phyloP scores from a whole-genome alignment of 2,888 invertebrate genomes.

The Mellilla xanthometata region DNA sequence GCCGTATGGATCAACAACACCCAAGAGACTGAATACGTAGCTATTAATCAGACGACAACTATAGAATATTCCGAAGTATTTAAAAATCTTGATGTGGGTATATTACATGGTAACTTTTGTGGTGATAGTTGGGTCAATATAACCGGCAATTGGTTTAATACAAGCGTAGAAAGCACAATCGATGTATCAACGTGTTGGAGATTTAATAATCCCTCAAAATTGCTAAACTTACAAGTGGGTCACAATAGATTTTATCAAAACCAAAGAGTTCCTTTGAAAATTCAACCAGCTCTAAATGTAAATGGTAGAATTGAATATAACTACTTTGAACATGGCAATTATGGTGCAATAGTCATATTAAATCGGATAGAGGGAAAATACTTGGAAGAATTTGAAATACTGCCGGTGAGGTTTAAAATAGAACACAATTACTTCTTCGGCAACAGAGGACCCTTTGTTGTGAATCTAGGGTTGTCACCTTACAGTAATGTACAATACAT shows the following conservation, averaged over 20 bases:
- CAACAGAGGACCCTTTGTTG: conserved; percentile 94
- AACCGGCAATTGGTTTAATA: conserved; percentile 94
- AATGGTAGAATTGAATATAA: conserved; percentile 92
- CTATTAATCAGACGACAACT: conserved; percentile 92
- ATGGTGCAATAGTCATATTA: conserved; percentile 92
- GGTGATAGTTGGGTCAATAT: conserved; percentile 92
- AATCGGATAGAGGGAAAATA: conserved; percentile 86
- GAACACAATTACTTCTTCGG: conserved; percentile 94
- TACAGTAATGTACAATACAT: conserved; percentile 92
- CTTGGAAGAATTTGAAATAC: conserved; percentile 89
- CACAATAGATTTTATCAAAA: conserved; percentile 93
- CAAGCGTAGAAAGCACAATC: conserved; percentile 89
- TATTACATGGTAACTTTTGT: conserved; percentile 97
- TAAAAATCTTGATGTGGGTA: conserved; percentile 93
- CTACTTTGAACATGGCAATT: conserved; percentile 90
- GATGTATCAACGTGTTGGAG: conserved; percentile 93
- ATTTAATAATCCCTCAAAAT: conserved; percentile 71
- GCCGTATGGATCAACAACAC: conserved; percentile 96
- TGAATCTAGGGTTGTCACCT: conserved; percentile 93
- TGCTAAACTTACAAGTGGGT: conserved; percentile 88
- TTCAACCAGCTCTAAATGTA: conserved; percentile 92
- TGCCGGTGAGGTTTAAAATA: conserved; percentile 87
- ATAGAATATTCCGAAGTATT: conserved; percentile 94
- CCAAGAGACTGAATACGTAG: conserved; percentile 88
- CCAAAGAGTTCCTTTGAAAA: conserved; percentile 87